A percentile compares a stretch with the other conserved stretches of the same genome.
phyloP scores from a whole-genome alignment of 2,113 vertebrate genomes.

The Baryphthengus martii region DNA sequence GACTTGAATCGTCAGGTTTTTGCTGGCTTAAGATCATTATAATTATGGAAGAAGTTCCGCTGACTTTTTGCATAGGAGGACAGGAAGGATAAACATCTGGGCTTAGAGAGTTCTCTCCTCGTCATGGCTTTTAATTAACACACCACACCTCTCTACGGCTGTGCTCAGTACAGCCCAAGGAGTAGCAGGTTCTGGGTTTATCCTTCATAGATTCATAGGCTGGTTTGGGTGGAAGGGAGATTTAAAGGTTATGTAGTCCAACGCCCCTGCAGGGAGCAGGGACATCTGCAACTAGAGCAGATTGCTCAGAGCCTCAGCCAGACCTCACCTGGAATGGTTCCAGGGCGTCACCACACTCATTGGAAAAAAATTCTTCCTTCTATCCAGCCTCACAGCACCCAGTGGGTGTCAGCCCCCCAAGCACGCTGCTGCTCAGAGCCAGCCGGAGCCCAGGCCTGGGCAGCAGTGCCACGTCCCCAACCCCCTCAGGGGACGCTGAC shows the following conservation, averaged over 20 bases:
- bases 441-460: not conserved
- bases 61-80: not conserved
- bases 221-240: not conserved
- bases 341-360: no score
- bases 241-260: no score
- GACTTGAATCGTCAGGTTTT: not conserved
- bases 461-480: not conserved
- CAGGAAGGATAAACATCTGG: not conserved
- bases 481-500: not conserved
- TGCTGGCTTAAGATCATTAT: not conserved
- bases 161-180: rapidly evolving
- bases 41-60: not conserved
- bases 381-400: not conserved
- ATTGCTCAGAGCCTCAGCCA: no score
- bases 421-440: not conserved
- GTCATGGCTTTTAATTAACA: not conserved
- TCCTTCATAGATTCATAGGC: not conserved
- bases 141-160: not conserved
- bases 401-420: not conserved
- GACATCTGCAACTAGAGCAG: no score
- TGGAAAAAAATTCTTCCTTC: no score
- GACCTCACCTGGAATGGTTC: no score
- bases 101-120: not conserved
- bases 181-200: not conserved
- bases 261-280: no score